Conservation (phyloP, 2,797 vertebrate genomes). For the Hozukius guyotensis region DNA sequence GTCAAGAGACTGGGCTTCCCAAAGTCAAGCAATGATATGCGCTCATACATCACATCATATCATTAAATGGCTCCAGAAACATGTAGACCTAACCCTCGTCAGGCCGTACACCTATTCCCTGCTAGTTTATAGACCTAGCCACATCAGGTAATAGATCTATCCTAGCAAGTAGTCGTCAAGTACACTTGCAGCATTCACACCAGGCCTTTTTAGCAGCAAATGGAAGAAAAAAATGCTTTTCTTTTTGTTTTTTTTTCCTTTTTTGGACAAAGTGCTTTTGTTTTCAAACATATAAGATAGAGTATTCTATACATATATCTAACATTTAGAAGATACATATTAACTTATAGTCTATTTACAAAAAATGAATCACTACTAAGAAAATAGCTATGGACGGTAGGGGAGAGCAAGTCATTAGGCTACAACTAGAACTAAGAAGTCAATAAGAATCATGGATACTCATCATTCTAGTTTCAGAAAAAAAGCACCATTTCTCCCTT, state of each 20-base stretch:
- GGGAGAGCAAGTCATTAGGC: slow-evolving; percentile 72
- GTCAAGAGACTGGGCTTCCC: slow-evolving; percentile 52
- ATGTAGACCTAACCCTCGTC: slow-evolving; percentile 40
- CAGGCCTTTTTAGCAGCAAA: slow-evolving; percentile 99
- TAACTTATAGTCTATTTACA: slow-evolving; percentile 80
- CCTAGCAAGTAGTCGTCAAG: slow-evolving; percentile 89
- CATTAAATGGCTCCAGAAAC: slow-evolving; percentile 60
- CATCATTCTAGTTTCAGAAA: slow-evolving; percentile 73
- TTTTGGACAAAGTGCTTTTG: slow-evolving; percentile 98
- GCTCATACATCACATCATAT: slow-evolving; percentile 32
- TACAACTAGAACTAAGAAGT: slow-evolving; percentile 75
- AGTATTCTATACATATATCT: slow-evolving; percentile 90
- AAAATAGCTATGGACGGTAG: slow-evolving; percentile 79
- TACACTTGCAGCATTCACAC: slow-evolving; percentile 98
- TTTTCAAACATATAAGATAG: slow-evolving; percentile 91
- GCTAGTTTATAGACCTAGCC: slow-evolving; percentile 59
- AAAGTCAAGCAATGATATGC: slow-evolving; percentile 60
- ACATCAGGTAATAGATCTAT: slow-evolving; percentile 81
- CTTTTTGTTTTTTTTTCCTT: slow-evolving; percentile 79
- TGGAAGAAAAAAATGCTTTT: slow-evolving; percentile 95
- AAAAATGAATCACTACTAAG: slow-evolving; percentile 76
- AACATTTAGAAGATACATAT: slow-evolving; percentile 91
- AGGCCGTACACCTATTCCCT: slow-evolving; percentile 46
- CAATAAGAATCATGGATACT: slow-evolving; percentile 70
- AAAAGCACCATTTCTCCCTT: slow-evolving; percentile 83